Evolutionary conservation across 2,888 invertebrate species (phyloP), one percentile per base, ranked within the genome.

Genomic region (Geotrupes spiniger): DNA sequence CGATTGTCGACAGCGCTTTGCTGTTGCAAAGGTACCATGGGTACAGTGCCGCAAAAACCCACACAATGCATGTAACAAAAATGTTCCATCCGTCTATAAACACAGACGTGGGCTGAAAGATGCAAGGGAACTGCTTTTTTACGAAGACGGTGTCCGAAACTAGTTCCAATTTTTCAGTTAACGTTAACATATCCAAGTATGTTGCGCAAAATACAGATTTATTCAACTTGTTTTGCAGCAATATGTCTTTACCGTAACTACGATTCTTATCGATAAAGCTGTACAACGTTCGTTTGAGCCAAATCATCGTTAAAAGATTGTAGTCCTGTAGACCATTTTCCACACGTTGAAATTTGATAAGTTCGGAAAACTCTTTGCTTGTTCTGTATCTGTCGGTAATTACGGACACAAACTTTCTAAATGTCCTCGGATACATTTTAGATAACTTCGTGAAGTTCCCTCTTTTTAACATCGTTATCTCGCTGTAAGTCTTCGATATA

Each of bases 101-200:
- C 4, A 60, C 52, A 3, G 61, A 62, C 5, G 58, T 49, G 4
- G 61, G 61, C 28, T 58, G 57, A n/a, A 63, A 47, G 10, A 63
- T 57, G 28, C 52, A 53, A 4, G 62, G 63, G 33, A 51, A 63
- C 4, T 36, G 53, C 12, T 42, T 38, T 41, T 49, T 58, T n/a
- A 59, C 12, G 31, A 63, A 63, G 11, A 63, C 55, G 2, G 52
- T 53, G 38, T 63, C 61, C 1, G 53, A 51, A 5, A 52, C 52
- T 4, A 61, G 36, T 26, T 59, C 56, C 4, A 53, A 52, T 26
- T 57, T 52, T 37, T 61, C 61, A 1, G 54, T 40, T n/a, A 63
- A 43, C 1, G 57, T 58, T 4, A 62, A 27, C 41, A 53, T 43
- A 33, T 60, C 57, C 5, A 61, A 36, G 39, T 57, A 51, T 4